A percentile compares a stretch with the other conserved stretches of the same genome.
Evolutionary conservation across 2,113 vertebrate species (phyloP).

Genomic region (Loxodonta africana): DNA sequence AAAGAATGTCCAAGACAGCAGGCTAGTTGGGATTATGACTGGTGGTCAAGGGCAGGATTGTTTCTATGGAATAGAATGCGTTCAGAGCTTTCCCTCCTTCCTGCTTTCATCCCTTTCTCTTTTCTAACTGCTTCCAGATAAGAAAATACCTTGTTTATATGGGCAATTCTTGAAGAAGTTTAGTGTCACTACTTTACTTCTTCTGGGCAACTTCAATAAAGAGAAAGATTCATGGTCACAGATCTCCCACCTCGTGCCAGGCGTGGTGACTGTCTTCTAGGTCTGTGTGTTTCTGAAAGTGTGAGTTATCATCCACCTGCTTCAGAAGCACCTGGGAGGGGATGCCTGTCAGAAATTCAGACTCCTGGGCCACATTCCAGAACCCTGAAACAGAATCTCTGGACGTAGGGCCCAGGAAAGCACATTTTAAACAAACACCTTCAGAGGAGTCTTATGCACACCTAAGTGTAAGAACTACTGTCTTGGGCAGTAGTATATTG

Average conservation of each 20-base stretch:
- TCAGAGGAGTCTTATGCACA: neutral
- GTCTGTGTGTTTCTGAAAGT: neutral
- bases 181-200: neutral
- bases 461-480: neutral
- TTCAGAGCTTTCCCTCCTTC: neutral
- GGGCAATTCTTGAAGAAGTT: neutral
- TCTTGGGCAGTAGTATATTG: neutral
- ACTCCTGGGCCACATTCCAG: neutral
- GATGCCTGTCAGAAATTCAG: neutral
- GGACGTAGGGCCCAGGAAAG: neutral
- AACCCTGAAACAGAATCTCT: neutral
- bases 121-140: neutral
- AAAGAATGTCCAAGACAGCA: neutral
- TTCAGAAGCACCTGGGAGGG: neutral
- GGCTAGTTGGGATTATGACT: neutral
- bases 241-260: fast-evolving
- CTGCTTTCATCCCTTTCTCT: neutral
- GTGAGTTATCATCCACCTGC: too few relatives aligned
- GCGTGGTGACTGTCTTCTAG: neutral
- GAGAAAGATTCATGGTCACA: neutral
- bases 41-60: neutral
- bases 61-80: neutral
- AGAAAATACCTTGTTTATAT: neutral
- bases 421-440: neutral
- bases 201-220: neutral